Evolutionary conservation across 2,797 vertebrate genomes (phyloP).

Genomic region (Bovichtus diacanthus): DNA sequence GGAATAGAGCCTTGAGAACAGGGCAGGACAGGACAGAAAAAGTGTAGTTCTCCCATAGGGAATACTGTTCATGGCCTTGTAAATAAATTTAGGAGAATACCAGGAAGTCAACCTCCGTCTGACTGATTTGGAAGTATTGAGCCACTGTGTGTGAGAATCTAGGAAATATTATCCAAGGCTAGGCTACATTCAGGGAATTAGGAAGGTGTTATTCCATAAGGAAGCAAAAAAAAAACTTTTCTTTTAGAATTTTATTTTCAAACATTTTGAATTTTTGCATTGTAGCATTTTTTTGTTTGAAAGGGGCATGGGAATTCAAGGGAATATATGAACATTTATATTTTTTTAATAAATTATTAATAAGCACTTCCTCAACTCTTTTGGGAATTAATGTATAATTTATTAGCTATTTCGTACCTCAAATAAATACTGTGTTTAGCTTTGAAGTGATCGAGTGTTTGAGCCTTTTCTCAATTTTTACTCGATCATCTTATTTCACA

Average conservation of each 20-base stretch:
- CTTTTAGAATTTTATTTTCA: neutral
- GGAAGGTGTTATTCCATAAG: neutral
- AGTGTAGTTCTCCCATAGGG: constrained; percentile 53
- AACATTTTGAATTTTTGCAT: neutral
- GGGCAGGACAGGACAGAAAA: constrained; percentile 55
- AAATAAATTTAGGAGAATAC: constrained; percentile 81
- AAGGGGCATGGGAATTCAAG: neutral
- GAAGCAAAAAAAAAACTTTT: neutral
- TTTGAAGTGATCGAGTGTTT: neutral
- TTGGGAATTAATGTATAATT: neutral
- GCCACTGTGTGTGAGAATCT: constrained; percentile 23
- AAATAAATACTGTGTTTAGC: neutral
- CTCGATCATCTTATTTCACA: neutral
- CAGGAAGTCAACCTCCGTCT: constrained; percentile 69
- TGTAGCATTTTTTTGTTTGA: neutral
- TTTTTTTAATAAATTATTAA: neutral
- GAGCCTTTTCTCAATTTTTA: too few species aligned
- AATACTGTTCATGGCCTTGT: constrained; percentile 72
- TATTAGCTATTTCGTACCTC: neutral
- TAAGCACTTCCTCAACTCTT: neutral
- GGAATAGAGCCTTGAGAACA: constrained; percentile 42
- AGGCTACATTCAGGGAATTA: neutral
- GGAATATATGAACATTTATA: neutral
- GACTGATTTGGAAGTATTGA: constrained; percentile 50
- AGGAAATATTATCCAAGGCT: constrained; percentile 17